Evolutionary conservation across 2,888 invertebrate species (phyloP), one percentile per base, ranked within the genome.

Genomic region (Esperia sulphurella): DNA sequence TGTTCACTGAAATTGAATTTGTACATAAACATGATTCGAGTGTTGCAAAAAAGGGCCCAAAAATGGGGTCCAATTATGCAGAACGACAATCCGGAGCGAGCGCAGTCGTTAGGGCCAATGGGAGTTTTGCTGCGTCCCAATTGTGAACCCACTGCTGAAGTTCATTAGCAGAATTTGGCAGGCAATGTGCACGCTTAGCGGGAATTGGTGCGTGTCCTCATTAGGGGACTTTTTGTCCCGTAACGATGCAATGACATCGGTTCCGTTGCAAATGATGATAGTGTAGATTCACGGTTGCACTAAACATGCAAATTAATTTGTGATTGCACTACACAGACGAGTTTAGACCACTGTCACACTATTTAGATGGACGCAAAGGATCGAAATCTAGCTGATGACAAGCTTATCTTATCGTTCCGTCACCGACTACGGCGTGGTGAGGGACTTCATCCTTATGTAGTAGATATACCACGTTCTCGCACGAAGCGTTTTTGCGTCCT

Each of bases 1-100:
- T 28, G 29, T n/a, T 7, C 28, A 9, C 35, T 35, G 14, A 33
- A 43, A 43, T 43, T 43, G 43, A 43, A 43, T 43, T 43, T 43
- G 14, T 30, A 8, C 41, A 41, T 41, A 41, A 28, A 43, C 31
- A 35, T 43, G 33, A 43, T 43, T 30, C 21, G 43, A 43, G 33
- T 33, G 33, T 35, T 21, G 5, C n/a, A 28, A 29, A 41, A 29
- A 29, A 29, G 12, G 43, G 30, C 35, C 29, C 33, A 14, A 43
- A 33, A 41, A 14, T 14, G 31, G 33, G 43, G 6, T 10, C 43
- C 33, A 43, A 43, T 43, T 43, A 43, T 43, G 33, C 33, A 33
- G 13, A 43, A 43, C 35, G 43, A 29, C 33, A 35, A 14, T 9
- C 33, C 0, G 35, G 33, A n/a, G 33, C 4, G 21, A 14, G 12